Base-by-base conservation (phyloP, 2,113 vertebrate genomes). In the Anolis carolinensis region DNA sequence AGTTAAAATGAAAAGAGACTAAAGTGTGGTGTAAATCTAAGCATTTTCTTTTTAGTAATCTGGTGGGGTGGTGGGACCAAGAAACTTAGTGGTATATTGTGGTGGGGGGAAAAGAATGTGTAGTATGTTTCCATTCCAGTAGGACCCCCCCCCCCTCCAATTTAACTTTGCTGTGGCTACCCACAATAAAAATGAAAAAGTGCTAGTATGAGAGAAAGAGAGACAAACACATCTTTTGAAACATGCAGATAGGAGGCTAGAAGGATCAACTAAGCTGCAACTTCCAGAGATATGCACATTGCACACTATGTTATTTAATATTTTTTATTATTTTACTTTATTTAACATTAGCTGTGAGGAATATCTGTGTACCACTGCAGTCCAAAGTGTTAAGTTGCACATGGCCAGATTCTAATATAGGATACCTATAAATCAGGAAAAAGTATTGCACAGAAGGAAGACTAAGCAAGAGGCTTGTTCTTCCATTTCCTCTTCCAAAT, bases 401-500 rank as follows among this genome's bases (percentile, higher is more conserved):
- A 34, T 7, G 13, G 36, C 48, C 59, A 76, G 36, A 32, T 8
- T 34, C 9, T 65, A 76, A 48, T 10, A n/a, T 14, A 23, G 9
- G 13, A 70, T 21, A 7, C 65, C 4, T 8, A 85, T 13, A 63
- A 13, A 36, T 76, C 11, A 62, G 4, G 36, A 27, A 21, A 80
- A 4, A 34, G 72, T 80, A 82, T 67, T 48, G 4, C 62, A 79
- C 6, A 50, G 23, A 55, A 68, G 83, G n/a, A 48, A 1, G 36
- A n/a, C 2, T 72, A 87, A 73, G 1, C 44, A 86, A 94, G 88
- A 1, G 11, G 79, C 86, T 36, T 1, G 11, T 89, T 86, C 76
- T 59, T 89, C 79, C 27, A 72, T 81, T 70, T 87, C 86, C 81
- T 91, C 81, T 86, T 88, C 76, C 81, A 90, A 91, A 83, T 81